phyloP scores from a whole-genome alignment of 2,888 invertebrate species.

The Drosophila atripex region DNA sequence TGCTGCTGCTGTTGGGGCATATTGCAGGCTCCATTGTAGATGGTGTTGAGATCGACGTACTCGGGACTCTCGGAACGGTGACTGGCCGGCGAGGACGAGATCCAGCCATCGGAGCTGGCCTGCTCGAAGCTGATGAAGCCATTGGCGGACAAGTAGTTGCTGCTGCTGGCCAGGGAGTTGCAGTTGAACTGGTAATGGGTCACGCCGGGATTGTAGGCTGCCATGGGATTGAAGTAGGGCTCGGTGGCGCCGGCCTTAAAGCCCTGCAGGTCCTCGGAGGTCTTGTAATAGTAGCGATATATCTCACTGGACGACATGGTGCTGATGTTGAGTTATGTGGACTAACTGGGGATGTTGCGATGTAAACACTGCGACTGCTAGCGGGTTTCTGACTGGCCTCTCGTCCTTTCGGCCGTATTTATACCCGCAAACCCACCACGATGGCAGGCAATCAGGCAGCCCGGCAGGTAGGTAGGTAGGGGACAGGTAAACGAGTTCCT shows the following conservation, averaged over 20 bases:
- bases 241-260: conserved; percentile 75
- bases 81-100: conserved; percentile 83
- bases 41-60: conserved; percentile 82
- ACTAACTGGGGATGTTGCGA: conserved; percentile 6
- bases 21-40: conserved; percentile 74
- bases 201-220: conserved; percentile 78
- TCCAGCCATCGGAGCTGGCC: conserved; percentile 84
- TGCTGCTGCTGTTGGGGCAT: conserved; percentile 55
- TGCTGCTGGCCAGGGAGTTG: conserved; percentile 64
- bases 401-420: conserved; percentile 75
- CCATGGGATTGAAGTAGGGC: conserved; percentile 82
- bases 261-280: conserved; percentile 82
- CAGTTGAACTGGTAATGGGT: conserved; percentile 74
- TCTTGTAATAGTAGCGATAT: conserved; percentile 83
- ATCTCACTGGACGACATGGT: conserved; percentile 83
- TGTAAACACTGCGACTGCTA: conserved; percentile 60
- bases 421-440: conserved; percentile 67
- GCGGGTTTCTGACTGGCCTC: conserved; percentile 68
- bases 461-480: conserved; percentile 53
- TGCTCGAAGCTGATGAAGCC: conserved; percentile 83
- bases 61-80: conserved; percentile 84
- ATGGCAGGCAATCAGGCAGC: conserved; percentile 36
- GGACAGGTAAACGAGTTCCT: conserved; percentile 60
- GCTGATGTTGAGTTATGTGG: conserved; percentile 1
- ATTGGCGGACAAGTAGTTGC: conserved; percentile 71